Evolutionary conservation across 2,888 invertebrate genomes (phyloP), one percentile per base, ranked within the genome.

Genomic region (Drosophila austrosaltans): DNA sequence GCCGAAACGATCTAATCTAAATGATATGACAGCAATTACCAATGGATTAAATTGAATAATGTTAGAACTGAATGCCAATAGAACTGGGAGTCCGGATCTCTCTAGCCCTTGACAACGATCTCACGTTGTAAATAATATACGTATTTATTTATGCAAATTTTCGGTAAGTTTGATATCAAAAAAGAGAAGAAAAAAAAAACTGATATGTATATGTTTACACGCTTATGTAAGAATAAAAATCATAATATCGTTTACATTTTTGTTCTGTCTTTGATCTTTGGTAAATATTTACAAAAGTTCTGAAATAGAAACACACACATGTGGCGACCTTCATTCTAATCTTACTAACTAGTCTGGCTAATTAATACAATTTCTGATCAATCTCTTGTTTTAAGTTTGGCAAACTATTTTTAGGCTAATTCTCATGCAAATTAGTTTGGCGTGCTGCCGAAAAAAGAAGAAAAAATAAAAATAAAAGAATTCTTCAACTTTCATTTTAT

Each of bases 21-120:
- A 72, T 68, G 69, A 69, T 74, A 44, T 36, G 62, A 63, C 69
- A 69, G 72, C 70, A 73, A 74, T 78, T 77, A 78, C 69, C 44
- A 58, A 59, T 58, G 44, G 68, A 44, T 54, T 72, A 63, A 60
- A 60, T 54, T 54, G 54, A 72, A 72, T 65, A 40, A 1, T 12
- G 4, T 39, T 36, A 36, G 56, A 36, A 57, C 20, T 57, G 39
- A 39, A 12, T 36, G 48, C 22, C 48, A 48, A 25, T 25, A 25
- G 16, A 25, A 22, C 8, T 48, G 22, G 8, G 22, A 5, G 22
- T 48, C 48, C 48, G 48, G 48, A 48, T 48, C 48, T 48, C 25
- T 48, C 48, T 7, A 39, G 57, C 57, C 57, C 57, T 57, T 57
- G 57, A 39, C 36, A 39, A 57, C 32, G 39, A 57, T 36, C 39